Conservation (phyloP, 2,113 vertebrate species). For the Gobius niger region DNA sequence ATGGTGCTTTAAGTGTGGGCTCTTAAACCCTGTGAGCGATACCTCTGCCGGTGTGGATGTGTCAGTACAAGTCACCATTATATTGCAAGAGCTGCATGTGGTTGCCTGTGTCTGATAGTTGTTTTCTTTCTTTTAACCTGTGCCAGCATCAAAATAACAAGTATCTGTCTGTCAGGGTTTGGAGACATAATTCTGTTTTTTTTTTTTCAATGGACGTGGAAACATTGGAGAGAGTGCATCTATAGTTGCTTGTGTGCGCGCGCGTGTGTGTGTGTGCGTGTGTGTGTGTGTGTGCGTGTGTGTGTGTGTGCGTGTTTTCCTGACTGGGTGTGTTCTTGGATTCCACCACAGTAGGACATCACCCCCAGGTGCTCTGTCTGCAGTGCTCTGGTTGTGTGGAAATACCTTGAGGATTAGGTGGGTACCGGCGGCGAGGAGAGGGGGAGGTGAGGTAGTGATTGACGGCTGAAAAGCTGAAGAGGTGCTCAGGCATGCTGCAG, state of each 20-base stretch:
- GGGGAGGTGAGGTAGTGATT: constrained; percentile 67
- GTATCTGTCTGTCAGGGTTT: constrained; percentile 56
- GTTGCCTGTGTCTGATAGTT: constrained; percentile 57
- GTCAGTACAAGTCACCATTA: constrained; percentile 54
- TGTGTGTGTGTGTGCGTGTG: constrained; percentile 57
- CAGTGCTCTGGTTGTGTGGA: constrained; percentile 55
- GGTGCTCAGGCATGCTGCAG: constrained; percentile 76
- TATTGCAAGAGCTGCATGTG: constrained; percentile 43
- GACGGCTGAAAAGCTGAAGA: constrained; percentile 75
- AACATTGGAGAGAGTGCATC: constrained; percentile 38
- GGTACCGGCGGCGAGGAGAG: constrained; percentile 48
- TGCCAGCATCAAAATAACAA: constrained; percentile 52
- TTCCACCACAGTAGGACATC: constrained; percentile 76
- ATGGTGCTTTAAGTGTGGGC: constrained; percentile 28
- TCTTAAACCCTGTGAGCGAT: constrained; percentile 46
- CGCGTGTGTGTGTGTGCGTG: constrained; percentile 65
- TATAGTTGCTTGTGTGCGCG: constrained; percentile 28
- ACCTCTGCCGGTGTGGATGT: constrained; percentile 53
- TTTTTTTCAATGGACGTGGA: constrained; percentile 57
- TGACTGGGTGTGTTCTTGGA: constrained; percentile 78
- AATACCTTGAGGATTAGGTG: constrained; percentile 81
- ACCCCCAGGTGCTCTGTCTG: constrained; percentile 72
- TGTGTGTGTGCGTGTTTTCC: constrained; percentile 71
- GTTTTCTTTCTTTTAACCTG: constrained; percentile 56
- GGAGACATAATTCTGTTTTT: constrained; percentile 69